Evolutionary conservation across 2,113 vertebrate species (phyloP).

Genomic region (Psittacula cyanocephala): DNA sequence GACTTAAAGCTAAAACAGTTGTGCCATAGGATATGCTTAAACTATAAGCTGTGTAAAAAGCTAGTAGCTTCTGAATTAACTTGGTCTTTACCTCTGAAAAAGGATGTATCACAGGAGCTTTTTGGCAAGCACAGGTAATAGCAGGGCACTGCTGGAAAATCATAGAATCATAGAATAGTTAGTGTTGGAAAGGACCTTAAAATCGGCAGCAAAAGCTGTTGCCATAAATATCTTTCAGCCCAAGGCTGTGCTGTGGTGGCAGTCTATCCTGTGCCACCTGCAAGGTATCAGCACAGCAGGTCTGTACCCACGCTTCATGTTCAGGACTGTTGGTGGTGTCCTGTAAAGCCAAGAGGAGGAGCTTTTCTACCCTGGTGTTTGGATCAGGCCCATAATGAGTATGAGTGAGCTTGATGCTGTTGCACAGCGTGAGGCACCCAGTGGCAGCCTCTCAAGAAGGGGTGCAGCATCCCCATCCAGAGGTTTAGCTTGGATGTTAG

Average conservation of each 20-base stretch:
- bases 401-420: background rate
- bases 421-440: background rate
- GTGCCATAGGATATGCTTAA: background rate
- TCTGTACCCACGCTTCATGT: background rate
- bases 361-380: background rate
- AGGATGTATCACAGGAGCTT: background rate
- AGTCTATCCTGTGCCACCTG: background rate
- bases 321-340: background rate
- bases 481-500: background rate
- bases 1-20: background rate
- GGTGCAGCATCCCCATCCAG: background rate
- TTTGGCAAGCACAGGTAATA: background rate
- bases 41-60: background rate
- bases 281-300: background rate
- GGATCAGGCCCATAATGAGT: background rate
- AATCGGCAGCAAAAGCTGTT: background rate
- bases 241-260: fast-evolving
- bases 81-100: background rate
- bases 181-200: background rate
- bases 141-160: background rate
- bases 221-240: background rate
- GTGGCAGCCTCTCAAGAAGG: background rate
- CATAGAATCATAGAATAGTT: background rate
- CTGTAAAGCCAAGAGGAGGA: background rate
- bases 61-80: background rate